phyloP scores from a whole-genome alignment of 2,113 vertebrate species.

The Nanorana parkeri region DNA sequence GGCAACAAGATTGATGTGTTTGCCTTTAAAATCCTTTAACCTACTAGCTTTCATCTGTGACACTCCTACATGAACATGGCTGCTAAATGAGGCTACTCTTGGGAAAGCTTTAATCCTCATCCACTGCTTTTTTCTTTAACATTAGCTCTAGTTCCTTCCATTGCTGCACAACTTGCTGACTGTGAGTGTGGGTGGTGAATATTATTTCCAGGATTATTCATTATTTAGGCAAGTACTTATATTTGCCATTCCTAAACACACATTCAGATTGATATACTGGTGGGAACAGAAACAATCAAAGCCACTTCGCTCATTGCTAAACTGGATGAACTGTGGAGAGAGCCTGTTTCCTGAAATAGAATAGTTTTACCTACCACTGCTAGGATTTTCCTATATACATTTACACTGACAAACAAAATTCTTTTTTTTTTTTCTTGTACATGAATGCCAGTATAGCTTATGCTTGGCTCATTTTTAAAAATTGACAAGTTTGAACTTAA shows the following conservation, averaged over 20 bases:
- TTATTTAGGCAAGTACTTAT: background rate
- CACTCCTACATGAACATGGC: too few species aligned
- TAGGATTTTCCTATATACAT: background rate
- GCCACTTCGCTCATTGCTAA: conserved; percentile 3
- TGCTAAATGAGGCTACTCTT: too few species aligned
- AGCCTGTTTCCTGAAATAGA: conserved; percentile 21
- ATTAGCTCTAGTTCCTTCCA: background rate
- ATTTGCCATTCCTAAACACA: background rate
- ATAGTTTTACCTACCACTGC: conserved; percentile 6
- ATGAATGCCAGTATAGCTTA: too few species aligned
- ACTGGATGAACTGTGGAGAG: conserved; percentile 28
- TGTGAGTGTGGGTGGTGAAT: conserved; percentile 8
- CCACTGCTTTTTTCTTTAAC: too few species aligned
- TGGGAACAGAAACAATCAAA: conserved; percentile 3
- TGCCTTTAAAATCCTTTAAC: too few species aligned
- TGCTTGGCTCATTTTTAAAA: too few species aligned
- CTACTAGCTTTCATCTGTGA: too few species aligned
- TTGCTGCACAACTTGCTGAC: conserved; percentile 6
- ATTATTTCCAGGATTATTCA: conserved; percentile 13
- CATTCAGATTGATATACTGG: background rate
- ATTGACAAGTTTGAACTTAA: too few species aligned
- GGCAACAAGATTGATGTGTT: too few species aligned
- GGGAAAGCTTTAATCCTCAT: too few species aligned
- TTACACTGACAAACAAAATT: too few species aligned
- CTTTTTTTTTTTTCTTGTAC: too few species aligned